Evolutionary conservation across 2,113 vertebrate species (phyloP), one percentile per base, ranked within the genome.

Genomic region (Herpetotheres cachinnans): DNA sequence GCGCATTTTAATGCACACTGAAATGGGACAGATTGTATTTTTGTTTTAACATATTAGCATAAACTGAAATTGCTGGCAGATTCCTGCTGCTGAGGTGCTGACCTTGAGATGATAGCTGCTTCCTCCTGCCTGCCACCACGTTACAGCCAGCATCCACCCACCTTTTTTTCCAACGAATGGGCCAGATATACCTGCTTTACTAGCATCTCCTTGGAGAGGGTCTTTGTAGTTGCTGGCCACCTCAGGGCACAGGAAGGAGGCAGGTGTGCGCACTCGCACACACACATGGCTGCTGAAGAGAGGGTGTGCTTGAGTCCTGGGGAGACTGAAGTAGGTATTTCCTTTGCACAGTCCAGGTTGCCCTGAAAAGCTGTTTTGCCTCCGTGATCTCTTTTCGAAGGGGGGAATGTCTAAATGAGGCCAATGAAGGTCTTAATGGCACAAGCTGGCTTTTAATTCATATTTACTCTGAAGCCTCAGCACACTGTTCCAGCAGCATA

Each of bases 251-350:
- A 36, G 52, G 47, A 58, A 74, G 20, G 18, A n/a, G 2, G 2
- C 4, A 34, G 27, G 8, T 44, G 15, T 30, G 13, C 14, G 46
- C 10, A n/a, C 8, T 21, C 0, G 0, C 16, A 5, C 30, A 38
- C 9, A 4, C 13, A 13, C 5, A 12, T 0, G 3, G 42, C 25
- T 86, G 36, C 27, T 65, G 54, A 50, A 72, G 19, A n/a, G 16
- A 54, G 13, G 8, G 1, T 2, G 0, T 17, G 10, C 9, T 65
- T 55, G 26, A 70, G 9, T 7, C 18, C 27, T 79, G 52, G 15
- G 24, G 3, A 84, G 27, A 26, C 30, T 36, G 40, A 47, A 32
- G 4, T 2, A 55, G 30, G 0, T 34, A 22, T 34, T 74, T 82
- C 46, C 16, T 13, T 82, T 79, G 10, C 0, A 0, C 12, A 46